A percentile compares a stretch with the other conserved stretches of the same genome.
Evolutionary conservation across 37 sponge, comb jelly and placozoan species (phyloP).

Genomic region (Spongilla lacustris): DNA sequence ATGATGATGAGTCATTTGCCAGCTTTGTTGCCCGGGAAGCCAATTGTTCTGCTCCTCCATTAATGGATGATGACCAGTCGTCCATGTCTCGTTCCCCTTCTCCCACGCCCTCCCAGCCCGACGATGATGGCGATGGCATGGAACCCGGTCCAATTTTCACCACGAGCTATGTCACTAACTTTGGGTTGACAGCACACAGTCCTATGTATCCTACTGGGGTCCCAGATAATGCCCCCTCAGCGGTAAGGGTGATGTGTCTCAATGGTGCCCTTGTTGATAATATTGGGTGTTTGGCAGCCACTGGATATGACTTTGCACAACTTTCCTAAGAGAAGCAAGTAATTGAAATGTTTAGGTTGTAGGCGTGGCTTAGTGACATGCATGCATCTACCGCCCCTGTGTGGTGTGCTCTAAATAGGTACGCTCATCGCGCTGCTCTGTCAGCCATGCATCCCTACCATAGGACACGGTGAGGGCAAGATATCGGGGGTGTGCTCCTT

Average conservation of each 20-base stretch:
- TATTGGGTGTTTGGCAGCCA: slow-evolving; percentile 38
- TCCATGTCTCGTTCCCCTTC: slow-evolving; percentile 20
- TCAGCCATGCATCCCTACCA: slow-evolving; percentile 82
- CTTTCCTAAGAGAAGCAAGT: slow-evolving; percentile 85
- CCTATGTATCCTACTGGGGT: slow-evolving; percentile 24
- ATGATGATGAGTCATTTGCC: slow-evolving; percentile 71
- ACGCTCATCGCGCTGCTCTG: slow-evolving; percentile 74
- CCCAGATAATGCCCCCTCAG: background rate
- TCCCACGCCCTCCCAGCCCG: slow-evolving; percentile 7
- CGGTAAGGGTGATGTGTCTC: slow-evolving; percentile 20
- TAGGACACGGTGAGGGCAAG: slow-evolving; percentile 58
- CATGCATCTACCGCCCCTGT: background rate
- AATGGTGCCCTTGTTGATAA: background rate
- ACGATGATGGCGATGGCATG: background rate
- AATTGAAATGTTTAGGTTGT: slow-evolving; percentile 2
- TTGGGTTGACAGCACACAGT: slow-evolving; percentile 41
- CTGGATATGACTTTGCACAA: slow-evolving; percentile 66
- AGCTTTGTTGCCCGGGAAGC: slow-evolving; percentile 65
- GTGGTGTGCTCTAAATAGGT: slow-evolving; percentile 20
- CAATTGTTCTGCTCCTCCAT: background rate
- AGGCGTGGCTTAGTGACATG: background rate
- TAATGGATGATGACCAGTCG: slow-evolving; percentile 19
- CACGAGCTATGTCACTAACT: slow-evolving; percentile 10
- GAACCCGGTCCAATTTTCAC: background rate
- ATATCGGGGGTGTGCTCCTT: background rate